phyloP scores from a whole-genome alignment of 2,113 vertebrate species.

The Sebastes schlegelii region DNA sequence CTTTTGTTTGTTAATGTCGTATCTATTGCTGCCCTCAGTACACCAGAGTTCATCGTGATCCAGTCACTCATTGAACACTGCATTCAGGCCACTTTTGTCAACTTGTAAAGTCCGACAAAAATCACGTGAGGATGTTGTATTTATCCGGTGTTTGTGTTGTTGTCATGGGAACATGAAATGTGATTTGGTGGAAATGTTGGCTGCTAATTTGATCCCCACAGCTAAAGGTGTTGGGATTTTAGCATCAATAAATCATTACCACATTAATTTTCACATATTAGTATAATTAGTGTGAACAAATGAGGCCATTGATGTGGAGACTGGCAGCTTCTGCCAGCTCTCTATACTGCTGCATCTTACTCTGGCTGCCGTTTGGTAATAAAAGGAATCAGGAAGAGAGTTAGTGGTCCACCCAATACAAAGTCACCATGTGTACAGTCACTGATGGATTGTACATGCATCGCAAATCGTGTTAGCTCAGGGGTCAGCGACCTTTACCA shows the following conservation, averaged over 20 bases:
- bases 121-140: too few species aligned
- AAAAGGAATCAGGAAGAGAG: constrained; percentile 1
- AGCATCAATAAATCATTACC: constrained; percentile 61
- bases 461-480: background rate
- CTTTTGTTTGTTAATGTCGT: background rate
- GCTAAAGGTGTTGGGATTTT: constrained; percentile 39
- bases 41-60: background rate
- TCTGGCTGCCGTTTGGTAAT: background rate
- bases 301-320: constrained; percentile 33
- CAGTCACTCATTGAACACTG: too few species aligned
- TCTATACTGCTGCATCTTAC: background rate
- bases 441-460: background rate
- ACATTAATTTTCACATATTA: constrained; percentile 54
- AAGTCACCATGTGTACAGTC: background rate
- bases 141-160: background rate
- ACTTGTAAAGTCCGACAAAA: too few species aligned
- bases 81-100: background rate
- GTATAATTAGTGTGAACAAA: constrained; percentile 57
- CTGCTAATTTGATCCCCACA: constrained; percentile 29
- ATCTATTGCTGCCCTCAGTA: background rate
- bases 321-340: constrained; percentile 6
- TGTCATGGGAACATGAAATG: constrained; percentile 20
- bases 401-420: background rate
- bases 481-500: too few species aligned
- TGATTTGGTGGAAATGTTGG: constrained; percentile 23